Conservation (phyloP, 2,888 invertebrate genomes). For the Caenorhabditis sulstoni region DNA sequence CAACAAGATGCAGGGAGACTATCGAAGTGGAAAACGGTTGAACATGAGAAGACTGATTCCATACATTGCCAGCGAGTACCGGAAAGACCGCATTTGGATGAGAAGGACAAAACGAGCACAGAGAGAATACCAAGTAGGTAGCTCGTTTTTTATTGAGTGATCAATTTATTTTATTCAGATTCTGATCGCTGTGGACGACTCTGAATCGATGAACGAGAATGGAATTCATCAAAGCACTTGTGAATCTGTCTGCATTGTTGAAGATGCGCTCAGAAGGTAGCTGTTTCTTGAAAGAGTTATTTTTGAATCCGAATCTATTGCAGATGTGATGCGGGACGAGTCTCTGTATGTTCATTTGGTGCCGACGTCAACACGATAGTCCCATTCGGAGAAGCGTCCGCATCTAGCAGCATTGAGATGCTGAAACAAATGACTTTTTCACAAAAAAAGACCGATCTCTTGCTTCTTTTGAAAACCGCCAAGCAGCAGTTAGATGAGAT, state of each 20-base stretch:
- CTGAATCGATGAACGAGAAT: constrained; percentile 85
- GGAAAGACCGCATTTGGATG: constrained; percentile 99
- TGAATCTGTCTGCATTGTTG: constrained; percentile 93
- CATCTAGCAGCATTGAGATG: constrained; percentile 53
- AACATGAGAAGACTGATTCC: constrained; percentile 99
- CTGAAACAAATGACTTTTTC: constrained; percentile 84
- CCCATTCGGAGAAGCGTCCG: constrained; percentile 85
- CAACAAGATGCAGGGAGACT: constrained; percentile 93
- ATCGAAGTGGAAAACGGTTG: constrained; percentile 94
- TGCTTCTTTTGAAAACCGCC: constrained; percentile 66
- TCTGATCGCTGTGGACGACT: constrained; percentile 96
- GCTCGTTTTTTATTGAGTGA: background rate
- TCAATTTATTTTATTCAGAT: constrained; percentile 82
- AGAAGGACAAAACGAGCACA: constrained; percentile 94
- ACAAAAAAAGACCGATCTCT: constrained; percentile 91
- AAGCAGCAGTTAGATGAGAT: constrained; percentile 57
- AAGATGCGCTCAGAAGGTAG: constrained; percentile 87
- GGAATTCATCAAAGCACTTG: constrained; percentile 88
- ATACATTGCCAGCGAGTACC: constrained; percentile 98
- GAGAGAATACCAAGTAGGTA: constrained; percentile 88
- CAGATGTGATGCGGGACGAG: constrained; percentile 88
- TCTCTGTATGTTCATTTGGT: constrained; percentile 93
- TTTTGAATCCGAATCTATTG: background rate
- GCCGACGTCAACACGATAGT: constrained; percentile 90
- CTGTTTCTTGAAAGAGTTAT: too few relatives aligned